These are phyloP conservation scores for Aplidium turbinatum DNA, from an alignment of 23 tunicate genomes.

Conservation along the genomic window DNA sequence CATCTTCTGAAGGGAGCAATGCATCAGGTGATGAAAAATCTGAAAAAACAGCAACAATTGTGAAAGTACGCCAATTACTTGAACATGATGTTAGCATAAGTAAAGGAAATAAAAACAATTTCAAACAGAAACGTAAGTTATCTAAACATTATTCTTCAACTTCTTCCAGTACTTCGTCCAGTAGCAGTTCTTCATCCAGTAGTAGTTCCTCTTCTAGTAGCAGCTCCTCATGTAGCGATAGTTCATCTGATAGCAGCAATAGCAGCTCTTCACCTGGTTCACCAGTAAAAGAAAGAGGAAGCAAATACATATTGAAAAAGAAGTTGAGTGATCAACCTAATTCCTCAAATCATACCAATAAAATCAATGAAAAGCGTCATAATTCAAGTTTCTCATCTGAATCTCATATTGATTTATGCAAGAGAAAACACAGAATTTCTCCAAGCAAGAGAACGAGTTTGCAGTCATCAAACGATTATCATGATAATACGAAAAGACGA, in stretches of 20 bases:
- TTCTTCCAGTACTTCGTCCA: conserved; percentile 3
- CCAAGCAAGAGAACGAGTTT: background rate
- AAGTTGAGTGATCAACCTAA: background rate
- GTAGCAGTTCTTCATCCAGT: conserved; percentile 30
- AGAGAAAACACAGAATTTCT: background rate
- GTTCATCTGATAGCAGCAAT: conserved; percentile 4
- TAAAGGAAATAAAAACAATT: background rate
- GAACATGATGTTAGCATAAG: conserved; percentile 33
- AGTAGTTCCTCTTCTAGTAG: conserved; percentile 9
- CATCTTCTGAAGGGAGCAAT: conserved; percentile 3
- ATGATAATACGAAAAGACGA: no score
- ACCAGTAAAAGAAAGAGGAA: background rate
- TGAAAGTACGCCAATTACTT: conserved; percentile 51
- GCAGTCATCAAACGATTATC: no score
- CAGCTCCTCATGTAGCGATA: conserved; percentile 12
- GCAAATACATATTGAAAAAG: no score
- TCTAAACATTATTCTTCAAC: background rate
- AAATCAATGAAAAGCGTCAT: background rate
- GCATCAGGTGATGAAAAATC: conserved; percentile 9
- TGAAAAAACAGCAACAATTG: conserved; percentile 47
- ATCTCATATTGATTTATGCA: background rate
- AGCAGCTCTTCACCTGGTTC: background rate
- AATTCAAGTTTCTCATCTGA: background rate
- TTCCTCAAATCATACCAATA: background rate
- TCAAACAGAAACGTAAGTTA: background rate